Percentiles rank a stretch among this genome's conserved stretches.
Evolutionary conservation across 2,888 invertebrate species (phyloP).

Genomic region (Trisateles emortualis): DNA sequence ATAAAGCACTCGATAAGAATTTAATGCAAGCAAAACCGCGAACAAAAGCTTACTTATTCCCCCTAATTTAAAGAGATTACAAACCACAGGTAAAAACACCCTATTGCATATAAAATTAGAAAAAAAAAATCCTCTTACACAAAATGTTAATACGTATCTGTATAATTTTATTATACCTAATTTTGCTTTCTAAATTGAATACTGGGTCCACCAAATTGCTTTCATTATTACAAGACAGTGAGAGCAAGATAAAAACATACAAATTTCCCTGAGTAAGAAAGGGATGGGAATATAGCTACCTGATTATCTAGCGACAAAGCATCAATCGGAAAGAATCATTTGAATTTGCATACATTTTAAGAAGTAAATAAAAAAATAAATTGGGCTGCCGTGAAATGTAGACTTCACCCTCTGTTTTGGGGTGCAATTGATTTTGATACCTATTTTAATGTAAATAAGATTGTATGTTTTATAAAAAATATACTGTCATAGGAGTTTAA

Average conservation of each 20-base stretch:
- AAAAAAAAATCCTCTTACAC: conserved; percentile 70
- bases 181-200: conserved; percentile 68
- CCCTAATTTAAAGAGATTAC: conserved; percentile 58
- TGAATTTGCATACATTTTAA: conserved; percentile 70
- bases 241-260: conserved; percentile 45
- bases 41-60: conserved; percentile 20
- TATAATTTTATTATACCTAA: conserved; percentile 82
- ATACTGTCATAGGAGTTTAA: conserved; percentile 9
- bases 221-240: conserved; percentile 43
- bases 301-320: conserved; percentile 66
- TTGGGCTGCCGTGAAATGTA: conserved; percentile 44
- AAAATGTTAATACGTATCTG: conserved; percentile 66
- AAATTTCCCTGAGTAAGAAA: conserved; percentile 2
- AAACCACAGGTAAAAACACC: conserved; percentile 62
- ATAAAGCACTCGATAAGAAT: neutral
- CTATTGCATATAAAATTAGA: conserved; percentile 48
- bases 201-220: conserved; percentile 60
- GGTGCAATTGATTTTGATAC: conserved; percentile 33
- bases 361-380: conserved; percentile 72
- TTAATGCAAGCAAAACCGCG: conserved; percentile 3
- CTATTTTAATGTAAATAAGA: conserved; percentile 18
- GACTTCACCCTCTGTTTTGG: conserved; percentile 40
- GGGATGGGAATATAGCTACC: conserved; percentile 37
- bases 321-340: conserved; percentile 67
- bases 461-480: conserved; percentile 12